These are phyloP conservation scores for Melanogrammus aeglefinus DNA, from an alignment of 2,797 vertebrate species.

Conservation along the genomic window DNA sequence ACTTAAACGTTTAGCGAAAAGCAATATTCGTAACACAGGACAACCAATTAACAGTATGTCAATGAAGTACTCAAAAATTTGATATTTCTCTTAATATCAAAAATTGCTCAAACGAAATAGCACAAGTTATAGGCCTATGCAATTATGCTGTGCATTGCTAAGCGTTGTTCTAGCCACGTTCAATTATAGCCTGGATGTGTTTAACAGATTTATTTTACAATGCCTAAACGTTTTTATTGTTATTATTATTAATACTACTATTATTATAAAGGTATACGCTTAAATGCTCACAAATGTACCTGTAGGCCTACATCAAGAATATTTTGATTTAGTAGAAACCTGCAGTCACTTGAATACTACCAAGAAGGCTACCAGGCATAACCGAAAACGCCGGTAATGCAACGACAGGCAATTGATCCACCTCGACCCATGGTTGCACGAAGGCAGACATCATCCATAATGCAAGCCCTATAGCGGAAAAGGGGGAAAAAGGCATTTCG, in stretches of 20 bases:
- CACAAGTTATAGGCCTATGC: background rate
- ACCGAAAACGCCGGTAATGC: background rate
- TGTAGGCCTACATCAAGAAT: background rate
- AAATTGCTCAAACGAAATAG: background rate
- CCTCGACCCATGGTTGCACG: conserved; percentile 1
- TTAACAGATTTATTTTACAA: background rate
- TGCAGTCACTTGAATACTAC: background rate
- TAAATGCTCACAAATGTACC: background rate
- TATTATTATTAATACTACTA: background rate
- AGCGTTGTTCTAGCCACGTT: background rate
- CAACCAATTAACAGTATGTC: background rate
- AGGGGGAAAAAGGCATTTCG: background rate
- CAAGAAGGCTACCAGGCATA: background rate
- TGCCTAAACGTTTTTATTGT: background rate
- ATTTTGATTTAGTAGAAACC: background rate
- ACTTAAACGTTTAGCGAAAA: no score
- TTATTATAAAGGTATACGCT: background rate
- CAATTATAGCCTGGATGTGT: background rate
- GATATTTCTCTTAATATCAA: no score
- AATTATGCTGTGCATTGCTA: background rate
- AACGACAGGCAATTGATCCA: background rate
- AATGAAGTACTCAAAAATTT: no score
- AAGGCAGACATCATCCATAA: conserved; percentile 38
- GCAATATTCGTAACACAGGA: no score
- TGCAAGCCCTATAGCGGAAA: background rate